Conservation (phyloP, 1,140 invertebrate genomes). For the Zaprionus vittiger region DNA sequence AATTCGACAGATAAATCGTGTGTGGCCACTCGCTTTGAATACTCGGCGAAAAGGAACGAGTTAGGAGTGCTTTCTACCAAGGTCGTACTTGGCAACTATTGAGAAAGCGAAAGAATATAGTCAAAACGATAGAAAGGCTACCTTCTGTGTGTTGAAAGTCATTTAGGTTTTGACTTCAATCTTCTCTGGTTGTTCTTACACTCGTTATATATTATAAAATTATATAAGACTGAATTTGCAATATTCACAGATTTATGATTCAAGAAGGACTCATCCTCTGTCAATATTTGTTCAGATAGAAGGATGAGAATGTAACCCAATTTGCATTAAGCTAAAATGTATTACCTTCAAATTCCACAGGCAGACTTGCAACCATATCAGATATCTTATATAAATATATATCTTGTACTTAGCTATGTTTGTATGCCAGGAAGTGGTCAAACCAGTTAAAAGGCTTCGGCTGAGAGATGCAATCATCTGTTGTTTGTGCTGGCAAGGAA, state of each 20-base stretch:
- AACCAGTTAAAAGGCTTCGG: conserved; percentile 53
- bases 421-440: conserved; percentile 39
- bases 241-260: too few relatives aligned
- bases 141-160: too few relatives aligned
- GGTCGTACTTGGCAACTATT: background rate
- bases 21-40: conserved; percentile 9
- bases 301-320: background rate
- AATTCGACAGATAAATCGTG: conserved; percentile 31
- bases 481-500: background rate
- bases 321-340: conserved; percentile 4
- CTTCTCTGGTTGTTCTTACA: too few relatives aligned
- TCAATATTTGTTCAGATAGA: conserved; percentile 4
- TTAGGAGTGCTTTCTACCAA: background rate
- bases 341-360: conserved; percentile 34
- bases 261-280: too few relatives aligned
- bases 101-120: background rate
- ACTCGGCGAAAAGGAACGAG: background rate
- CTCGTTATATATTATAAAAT: too few relatives aligned
- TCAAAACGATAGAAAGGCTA: background rate
- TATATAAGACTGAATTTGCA: too few relatives aligned
- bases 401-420: background rate
- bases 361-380: conserved; percentile 16
- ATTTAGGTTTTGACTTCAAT: too few relatives aligned
- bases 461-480: conserved; percentile 24
- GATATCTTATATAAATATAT: conserved; percentile 1